Conservation (phyloP, 2,113 vertebrate genomes). For the Aegithalos caudatus region DNA sequence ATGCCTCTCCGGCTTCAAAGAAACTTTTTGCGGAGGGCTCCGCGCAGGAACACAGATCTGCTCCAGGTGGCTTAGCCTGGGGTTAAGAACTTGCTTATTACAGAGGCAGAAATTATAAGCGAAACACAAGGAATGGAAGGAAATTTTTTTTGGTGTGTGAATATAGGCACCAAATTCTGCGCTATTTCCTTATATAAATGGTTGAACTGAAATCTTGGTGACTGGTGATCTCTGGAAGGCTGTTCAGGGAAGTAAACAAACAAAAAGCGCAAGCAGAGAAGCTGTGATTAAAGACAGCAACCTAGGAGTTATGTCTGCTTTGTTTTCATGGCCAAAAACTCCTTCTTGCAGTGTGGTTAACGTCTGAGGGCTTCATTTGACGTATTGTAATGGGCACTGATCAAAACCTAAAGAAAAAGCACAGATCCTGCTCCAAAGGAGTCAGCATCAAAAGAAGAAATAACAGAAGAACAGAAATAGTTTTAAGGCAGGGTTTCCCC, state of each 20-base stretch:
- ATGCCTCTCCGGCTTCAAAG: background rate
- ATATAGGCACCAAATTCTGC: background rate
- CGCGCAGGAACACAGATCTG: background rate
- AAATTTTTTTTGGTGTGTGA: background rate
- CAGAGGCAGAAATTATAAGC: background rate
- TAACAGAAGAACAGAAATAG: conserved; percentile 7
- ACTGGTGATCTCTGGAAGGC: conserved; percentile 31
- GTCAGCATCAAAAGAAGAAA: conserved; percentile 9
- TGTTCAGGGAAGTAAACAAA: conserved; percentile 30
- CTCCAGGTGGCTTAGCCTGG: background rate
- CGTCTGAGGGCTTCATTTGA: conserved; percentile 44
- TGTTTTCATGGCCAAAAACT: conserved; percentile 54
- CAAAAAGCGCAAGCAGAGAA: conserved; percentile 3
- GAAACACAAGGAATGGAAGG: background rate
- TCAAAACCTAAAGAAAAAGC: conserved; percentile 10
- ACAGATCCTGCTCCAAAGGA: background rate
- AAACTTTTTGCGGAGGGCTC: background rate
- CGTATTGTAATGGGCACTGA: conserved; percentile 30
- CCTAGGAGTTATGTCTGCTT: conserved; percentile 52
- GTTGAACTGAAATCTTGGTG: background rate
- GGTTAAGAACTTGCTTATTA: background rate
- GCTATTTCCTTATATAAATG: background rate
- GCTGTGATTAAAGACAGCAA: conserved; percentile 59
- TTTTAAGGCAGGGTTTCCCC: background rate
- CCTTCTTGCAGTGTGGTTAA: conserved; percentile 46